Evolutionary conservation across 2,797 vertebrate species (phyloP).

Genomic region (Danio choprae): DNA sequence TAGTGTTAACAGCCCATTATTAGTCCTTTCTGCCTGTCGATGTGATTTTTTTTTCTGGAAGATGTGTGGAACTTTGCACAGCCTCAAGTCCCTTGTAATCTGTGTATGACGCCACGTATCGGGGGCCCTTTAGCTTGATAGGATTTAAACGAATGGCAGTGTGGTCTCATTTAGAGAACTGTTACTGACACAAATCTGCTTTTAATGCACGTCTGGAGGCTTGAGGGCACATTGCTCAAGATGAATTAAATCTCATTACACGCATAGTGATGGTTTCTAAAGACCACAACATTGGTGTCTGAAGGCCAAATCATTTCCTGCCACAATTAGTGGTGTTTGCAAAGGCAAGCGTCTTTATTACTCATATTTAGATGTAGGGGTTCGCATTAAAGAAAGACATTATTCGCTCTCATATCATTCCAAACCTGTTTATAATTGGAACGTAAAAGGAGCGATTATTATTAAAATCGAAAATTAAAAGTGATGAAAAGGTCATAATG

Average conservation of each 20-base stretch:
- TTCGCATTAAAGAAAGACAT: background rate
- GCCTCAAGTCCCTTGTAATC: slow-evolving; percentile 65
- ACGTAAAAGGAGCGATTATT: too few relatives aligned
- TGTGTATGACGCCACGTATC: slow-evolving; percentile 71
- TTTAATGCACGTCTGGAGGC: slow-evolving; percentile 56
- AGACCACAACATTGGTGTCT: slow-evolving; percentile 10
- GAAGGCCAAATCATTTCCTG: slow-evolving; percentile 20
- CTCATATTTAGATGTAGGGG: background rate
- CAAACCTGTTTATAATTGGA: too few relatives aligned
- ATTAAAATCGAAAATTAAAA: too few relatives aligned
- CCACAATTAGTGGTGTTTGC: slow-evolving; percentile 11
- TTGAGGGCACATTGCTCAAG: slow-evolving; percentile 33
- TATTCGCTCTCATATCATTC: too few relatives aligned
- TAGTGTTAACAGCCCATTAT: slow-evolving; percentile 41
- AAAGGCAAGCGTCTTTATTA: slow-evolving; percentile 11
- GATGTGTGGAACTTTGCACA: slow-evolving; percentile 73
- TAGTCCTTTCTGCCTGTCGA: slow-evolving; percentile 24
- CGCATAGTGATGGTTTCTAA: slow-evolving; percentile 32
- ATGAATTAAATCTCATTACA: slow-evolving; percentile 33
- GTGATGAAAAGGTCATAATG: too few relatives aligned
- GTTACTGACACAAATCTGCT: slow-evolving; percentile 64
- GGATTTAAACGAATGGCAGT: slow-evolving; percentile 50
- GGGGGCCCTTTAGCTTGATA: slow-evolving; percentile 65
- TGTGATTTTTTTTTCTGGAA: slow-evolving; percentile 67
- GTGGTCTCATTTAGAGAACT: slow-evolving; percentile 53